Base-by-base conservation (phyloP, 2,888 invertebrate genomes). In the Drosophila fungiperda region DNA sequence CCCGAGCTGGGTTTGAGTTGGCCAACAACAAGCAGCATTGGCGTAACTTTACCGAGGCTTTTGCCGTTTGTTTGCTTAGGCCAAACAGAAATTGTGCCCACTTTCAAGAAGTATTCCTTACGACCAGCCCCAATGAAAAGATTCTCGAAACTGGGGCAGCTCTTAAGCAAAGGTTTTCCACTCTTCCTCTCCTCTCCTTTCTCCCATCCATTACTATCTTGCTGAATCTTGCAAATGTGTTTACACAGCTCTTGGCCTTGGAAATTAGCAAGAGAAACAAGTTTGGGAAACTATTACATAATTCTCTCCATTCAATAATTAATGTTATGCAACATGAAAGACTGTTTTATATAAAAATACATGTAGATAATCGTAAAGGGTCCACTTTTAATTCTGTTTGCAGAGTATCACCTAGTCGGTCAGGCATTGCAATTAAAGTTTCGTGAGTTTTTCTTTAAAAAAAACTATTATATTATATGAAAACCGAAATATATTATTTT, bases 11-110 rank as follows among this genome's bases (percentile, higher is more conserved):
- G 20, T 23, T 8, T n/a, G 40, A 50, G 9, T 42, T 8, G 32
- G n/a, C 23, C 45, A 29, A 49, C 17, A 35, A 35, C 63, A 17
- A 45, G 61, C 42, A 32, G 9, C 9, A 32, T 32, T 79, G 79
- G 77, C 79, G 77, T 77, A 76, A 79, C 73, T 80, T 68, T 62
- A 26, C 53, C 57, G 60, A 70, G 72, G 69, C 64, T 63, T 80
- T 58, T 66, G 42, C 32, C 59, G 58, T 65, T 68, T 78, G 79
- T 78, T 78, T 78, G 76, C 79, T 72, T 68, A 72, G 76, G 76
- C 78, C 68, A 78, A 78, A 76, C 74, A 73, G 15, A 52, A 73
- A 55, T 63, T 40, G 45, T 52, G 62, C 63, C 67, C 71, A 66
- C 59, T 67, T 70, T 54, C 63, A 54, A 48, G 67, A 38, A 78